Base-by-base conservation (phyloP, 1,140 invertebrate species). In the Antheraea mylitta region DNA sequence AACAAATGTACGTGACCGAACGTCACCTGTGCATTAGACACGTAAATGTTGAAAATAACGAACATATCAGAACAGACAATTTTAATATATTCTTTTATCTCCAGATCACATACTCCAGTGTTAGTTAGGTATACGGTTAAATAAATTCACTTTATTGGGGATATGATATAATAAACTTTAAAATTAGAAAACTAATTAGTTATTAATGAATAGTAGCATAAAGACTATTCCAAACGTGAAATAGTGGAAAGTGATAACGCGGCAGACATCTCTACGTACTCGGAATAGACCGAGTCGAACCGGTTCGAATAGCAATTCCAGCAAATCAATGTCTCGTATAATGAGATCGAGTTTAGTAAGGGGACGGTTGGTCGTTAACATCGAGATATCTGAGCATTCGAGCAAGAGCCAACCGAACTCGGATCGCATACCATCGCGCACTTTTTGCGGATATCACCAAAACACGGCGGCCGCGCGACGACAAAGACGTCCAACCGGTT, bases 401-500 rank as follows among this genome's bases (percentile, higher is more conserved):
- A 79, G 77, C 77, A 73, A 72, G 74, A 78, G 78, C 80, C 77
- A 72, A 71, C 75, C 79, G 73, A 78, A 82, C 68, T 79, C 78
- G 76, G 73, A 81, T 74, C 76, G 81, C 73, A 84, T 84, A 80
- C 78, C 79, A 76, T 78, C 80, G 82, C 82, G 81, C 75, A 86
- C 79, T 91, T 89, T 91, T 91, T 91, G 87, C 82, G 81, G 79
- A 87, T 89, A 86, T 87, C 86, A 86, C 87, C 84, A 84, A 91
- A 88, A 89, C 81, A 76, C 80, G 79, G 81, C 79, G 82, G 85
- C 84, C 75, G 78, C 73, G 76, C 81, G 72, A 77, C 79, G 75
- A 81, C 85, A 87, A 86, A 91, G 89, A 85, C 88, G 86, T 85
- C 78, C 85, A 82, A 89, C 89, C 89, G 89, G 89, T 91, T 91